Base-by-base conservation (phyloP, 2,113 vertebrate species). In the Scomber scombrus region DNA sequence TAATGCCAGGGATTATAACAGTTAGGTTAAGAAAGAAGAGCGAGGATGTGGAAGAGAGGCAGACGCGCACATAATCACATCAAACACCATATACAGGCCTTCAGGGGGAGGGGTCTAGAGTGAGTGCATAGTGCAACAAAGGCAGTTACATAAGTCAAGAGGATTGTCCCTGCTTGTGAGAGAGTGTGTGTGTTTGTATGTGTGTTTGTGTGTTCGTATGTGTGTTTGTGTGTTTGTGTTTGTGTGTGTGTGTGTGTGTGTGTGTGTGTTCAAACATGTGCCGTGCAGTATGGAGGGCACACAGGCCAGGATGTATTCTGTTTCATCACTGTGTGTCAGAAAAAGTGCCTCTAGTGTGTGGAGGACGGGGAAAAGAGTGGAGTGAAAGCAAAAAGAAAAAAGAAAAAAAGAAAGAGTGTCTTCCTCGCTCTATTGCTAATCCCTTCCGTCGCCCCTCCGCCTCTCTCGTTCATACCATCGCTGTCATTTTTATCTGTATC, bases 401-500 rank as follows among this genome's bases (percentile, higher is more conserved):
- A 34, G 8, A 54, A 72, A 51, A 73, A n/a, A 69, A 58, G 61
- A 81, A 83, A 84, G 61, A 40, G 50, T 11, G 10, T 69, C 77
- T 75, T 80, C 62, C 75, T 75, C 49, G 31, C 91, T 86, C 73
- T 66, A 84, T 60, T 63, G 73, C 85, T 92, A 91, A 89, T 92
- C 88, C 86, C 80, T 51, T 74, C 81, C 60, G 78, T 81, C 71
- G 75, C 75, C 57, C 76, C 55, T 46, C 50, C 15, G 46, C 72
- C 71, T 88, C 82, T 74, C 83, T 55, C 13, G 31, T 85, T 80
- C 49, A 14, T 50, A 67, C 80, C 71, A 88, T 88, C 77, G 78
- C 74, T 72, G 75, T 80, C 88, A 71, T 88, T 83, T 87, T 90
- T 85, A 89, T 92, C 87, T 90, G 71, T 0, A 81, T 84, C 71